Evolutionary conservation across 2,113 vertebrate species (phyloP).

Genomic region (Fukomys damarensis): DNA sequence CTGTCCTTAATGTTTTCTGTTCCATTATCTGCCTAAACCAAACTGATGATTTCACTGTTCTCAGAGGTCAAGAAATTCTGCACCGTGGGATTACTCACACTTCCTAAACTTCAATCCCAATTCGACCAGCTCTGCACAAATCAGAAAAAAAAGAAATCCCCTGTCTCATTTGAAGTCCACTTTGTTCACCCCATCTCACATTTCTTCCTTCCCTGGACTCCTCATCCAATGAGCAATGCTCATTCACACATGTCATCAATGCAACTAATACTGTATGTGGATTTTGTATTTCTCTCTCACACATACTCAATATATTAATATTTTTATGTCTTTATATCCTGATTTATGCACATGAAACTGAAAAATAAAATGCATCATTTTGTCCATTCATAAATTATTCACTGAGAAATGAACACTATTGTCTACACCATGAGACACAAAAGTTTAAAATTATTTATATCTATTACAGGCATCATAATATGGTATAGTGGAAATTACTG

Average conservation of each 20-base stretch:
- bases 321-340: background rate
- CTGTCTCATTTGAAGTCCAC: background rate
- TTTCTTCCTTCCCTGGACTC: background rate
- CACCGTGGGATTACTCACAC: too few relatives aligned
- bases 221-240: background rate
- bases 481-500: background rate
- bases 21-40: background rate
- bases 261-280: background rate
- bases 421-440: background rate
- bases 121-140: background rate
- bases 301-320: background rate
- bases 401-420: background rate
- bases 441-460: background rate
- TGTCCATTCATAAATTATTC: background rate
- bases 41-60: background rate
- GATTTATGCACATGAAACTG: background rate
- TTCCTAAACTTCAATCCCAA: background rate
- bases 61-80: background rate
- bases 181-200: background rate
- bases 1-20: background rate
- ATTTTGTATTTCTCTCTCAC: background rate
- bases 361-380: background rate
- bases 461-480: background rate
- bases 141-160: background rate
- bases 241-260: background rate